Conservation (phyloP, 2,113 vertebrate genomes). For the Origma solitaria region DNA sequence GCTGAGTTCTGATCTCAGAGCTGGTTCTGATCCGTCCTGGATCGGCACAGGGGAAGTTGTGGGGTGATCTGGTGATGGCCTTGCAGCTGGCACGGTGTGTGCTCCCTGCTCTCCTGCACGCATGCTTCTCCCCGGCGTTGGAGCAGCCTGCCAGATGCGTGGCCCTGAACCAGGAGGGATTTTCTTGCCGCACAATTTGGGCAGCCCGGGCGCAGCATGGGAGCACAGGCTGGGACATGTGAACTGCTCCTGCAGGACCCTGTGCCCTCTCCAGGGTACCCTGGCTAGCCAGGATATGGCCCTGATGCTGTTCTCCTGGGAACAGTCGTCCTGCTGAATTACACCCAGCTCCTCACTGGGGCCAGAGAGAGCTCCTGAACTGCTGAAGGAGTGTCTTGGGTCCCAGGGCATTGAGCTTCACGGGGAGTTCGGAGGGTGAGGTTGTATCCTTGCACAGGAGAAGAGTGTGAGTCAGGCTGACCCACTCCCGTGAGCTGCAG, state of each 20-base stretch:
- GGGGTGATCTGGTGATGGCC: neutral
- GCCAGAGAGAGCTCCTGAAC: neutral
- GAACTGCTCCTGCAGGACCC: neutral
- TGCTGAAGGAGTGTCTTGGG: neutral
- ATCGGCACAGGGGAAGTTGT: neutral
- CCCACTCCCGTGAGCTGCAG: accelerated
- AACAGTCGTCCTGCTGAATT: neutral
- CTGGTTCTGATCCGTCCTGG: accelerated
- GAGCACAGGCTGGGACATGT: neutral
- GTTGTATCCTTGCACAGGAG: neutral
- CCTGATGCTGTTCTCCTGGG: neutral
- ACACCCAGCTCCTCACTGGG: neutral
- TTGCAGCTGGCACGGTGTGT: neutral
- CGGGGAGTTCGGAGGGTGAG: neutral
- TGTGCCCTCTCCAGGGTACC: accelerated
- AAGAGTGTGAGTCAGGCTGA: neutral
- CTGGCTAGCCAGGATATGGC: neutral
- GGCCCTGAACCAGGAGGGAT: neutral
- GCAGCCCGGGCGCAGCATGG: accelerated
- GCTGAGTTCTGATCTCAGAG: neutral
- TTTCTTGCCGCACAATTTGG: neutral
- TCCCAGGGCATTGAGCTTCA: neutral
- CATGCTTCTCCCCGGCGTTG: accelerated
- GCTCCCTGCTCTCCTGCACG: neutral
- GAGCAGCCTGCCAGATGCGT: neutral